Conservation (phyloP, 2,113 vertebrate genomes). For the Brachionichthys hirsutus region DNA sequence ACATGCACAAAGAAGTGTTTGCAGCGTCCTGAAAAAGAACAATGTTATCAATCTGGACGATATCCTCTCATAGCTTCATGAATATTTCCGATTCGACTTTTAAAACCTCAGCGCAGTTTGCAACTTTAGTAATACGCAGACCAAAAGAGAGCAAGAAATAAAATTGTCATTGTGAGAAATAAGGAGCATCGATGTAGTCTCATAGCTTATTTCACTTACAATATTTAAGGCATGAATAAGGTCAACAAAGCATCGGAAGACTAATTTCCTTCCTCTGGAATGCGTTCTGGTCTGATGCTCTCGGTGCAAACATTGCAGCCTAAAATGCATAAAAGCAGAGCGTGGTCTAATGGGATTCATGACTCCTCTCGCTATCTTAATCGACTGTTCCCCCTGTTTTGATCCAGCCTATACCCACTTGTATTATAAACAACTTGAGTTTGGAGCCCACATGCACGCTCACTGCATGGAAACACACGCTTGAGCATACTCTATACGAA, state of each 20-base stretch:
- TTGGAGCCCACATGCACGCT: conserved; percentile 5
- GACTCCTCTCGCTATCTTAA: conserved; percentile 40
- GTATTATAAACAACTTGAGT: conserved; percentile 40
- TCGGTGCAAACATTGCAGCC: not conserved
- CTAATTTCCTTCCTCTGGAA: conserved; percentile 28
- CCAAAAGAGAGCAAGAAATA: conserved; percentile 26
- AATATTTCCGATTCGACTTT: too few species aligned
- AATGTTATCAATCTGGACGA: too few species aligned
- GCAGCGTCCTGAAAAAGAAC: too few species aligned
- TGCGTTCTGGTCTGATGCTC: conserved; percentile 18
- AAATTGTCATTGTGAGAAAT: conserved; percentile 5
- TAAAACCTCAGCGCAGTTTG: too few species aligned
- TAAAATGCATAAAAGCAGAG: conserved; percentile 23
- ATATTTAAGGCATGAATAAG: conserved; percentile 18
- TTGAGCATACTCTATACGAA: conserved; percentile 36
- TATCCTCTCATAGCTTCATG: too few species aligned
- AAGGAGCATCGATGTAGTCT: not conserved
- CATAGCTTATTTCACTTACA: too few species aligned
- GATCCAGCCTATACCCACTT: conserved; percentile 45
- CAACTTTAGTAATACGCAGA: too few species aligned
- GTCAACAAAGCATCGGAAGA: conserved; percentile 15
- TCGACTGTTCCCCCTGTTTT: conserved; percentile 35
- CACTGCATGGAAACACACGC: conserved; percentile 6
- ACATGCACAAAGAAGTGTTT: too few species aligned
- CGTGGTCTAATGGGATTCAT: conserved; percentile 48